Base-by-base conservation (phyloP, 2,797 vertebrate genomes). In the Eidolon dupreanum region DNA sequence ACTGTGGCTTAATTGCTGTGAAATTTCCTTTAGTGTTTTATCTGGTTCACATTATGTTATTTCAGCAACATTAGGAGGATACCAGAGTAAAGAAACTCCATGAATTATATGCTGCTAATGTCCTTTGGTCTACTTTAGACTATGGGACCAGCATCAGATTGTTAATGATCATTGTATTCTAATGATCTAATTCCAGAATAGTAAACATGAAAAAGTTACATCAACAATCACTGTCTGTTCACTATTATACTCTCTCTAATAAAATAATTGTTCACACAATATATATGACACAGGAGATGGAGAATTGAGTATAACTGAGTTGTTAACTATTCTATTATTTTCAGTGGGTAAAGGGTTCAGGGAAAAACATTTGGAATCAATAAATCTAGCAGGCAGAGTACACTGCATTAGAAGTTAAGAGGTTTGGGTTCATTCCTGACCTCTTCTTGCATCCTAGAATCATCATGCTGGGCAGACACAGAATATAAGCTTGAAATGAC, bases 11-110 rank as follows among this genome's bases (percentile, higher is more conserved):
- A 2, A 28, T 66, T 88, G 6, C 28, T 81, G 38, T 90, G 36
- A 5, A 31, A 93, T 90, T 96, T 59, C 59, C 7, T 33, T 90
- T 51, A 1, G 2, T 83, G 93, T 66, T 96, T 96, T 51, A 65
- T 33, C 36, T 1, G 70, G 46, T 84, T 93, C 77, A 36, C 1
- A 1, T 85, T 94, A 63, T 79, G 9, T 38, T 38, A 3, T 92
- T 96, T 83, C 59, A 88, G 33, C 41, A 78, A 90, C 33, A 95
- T 38, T 15, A 78, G 38, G 41, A 55, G 31, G 19, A 94, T 73
- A 93, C 8, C 3, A 94, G 73, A 94, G 31, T 82, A 77, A 83
- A 91, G 49, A 81, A 73, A 59, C 26, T 28, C 73, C 19, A 20
- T 15, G 5, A 43, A 20, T 66, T 81, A 49, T 49, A 13, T 79